These are phyloP conservation scores for Noturus placidus DNA, from an alignment of 2,113 vertebrate genomes.

Conservation along the genomic window DNA sequence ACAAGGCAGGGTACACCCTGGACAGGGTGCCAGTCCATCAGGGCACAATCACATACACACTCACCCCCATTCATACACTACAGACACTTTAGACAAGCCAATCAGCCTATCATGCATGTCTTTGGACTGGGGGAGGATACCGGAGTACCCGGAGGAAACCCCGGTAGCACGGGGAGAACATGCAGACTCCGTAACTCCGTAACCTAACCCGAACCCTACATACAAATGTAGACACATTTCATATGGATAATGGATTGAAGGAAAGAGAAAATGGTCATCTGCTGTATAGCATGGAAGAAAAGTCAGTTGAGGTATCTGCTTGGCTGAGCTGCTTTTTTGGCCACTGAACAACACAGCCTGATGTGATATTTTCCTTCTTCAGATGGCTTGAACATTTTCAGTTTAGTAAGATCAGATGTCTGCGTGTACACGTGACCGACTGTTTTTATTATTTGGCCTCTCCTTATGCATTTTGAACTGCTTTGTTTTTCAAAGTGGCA, in stretches of 20 bases:
- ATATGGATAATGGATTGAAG: conserved; percentile 17
- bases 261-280: conserved; percentile 1
- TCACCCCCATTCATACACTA: too few relatives aligned
- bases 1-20: too few relatives aligned
- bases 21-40: too few relatives aligned
- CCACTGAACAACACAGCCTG: conserved; percentile 29
- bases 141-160: too few relatives aligned
- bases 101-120: too few relatives aligned
- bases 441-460: conserved; percentile 8
- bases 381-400: conserved; percentile 46
- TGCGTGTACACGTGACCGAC: not conserved
- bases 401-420: conserved; percentile 38
- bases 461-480: conserved; percentile 3
- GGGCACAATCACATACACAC: too few relatives aligned
- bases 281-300: conserved; percentile 10
- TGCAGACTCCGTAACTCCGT: too few relatives aligned
- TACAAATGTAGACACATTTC: conserved; percentile 14
- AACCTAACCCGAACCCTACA: too few relatives aligned
- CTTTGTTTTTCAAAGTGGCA: not conserved
- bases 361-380: not conserved
- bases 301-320: conserved; percentile 47
- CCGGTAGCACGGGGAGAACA: too few relatives aligned
- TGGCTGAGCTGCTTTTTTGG: conserved; percentile 54
- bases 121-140: too few relatives aligned
- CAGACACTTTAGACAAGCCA: too few relatives aligned